These are phyloP conservation scores for Xenopus petersii DNA, from an alignment of 2,797 vertebrate genomes.

Conservation along the genomic window DNA sequence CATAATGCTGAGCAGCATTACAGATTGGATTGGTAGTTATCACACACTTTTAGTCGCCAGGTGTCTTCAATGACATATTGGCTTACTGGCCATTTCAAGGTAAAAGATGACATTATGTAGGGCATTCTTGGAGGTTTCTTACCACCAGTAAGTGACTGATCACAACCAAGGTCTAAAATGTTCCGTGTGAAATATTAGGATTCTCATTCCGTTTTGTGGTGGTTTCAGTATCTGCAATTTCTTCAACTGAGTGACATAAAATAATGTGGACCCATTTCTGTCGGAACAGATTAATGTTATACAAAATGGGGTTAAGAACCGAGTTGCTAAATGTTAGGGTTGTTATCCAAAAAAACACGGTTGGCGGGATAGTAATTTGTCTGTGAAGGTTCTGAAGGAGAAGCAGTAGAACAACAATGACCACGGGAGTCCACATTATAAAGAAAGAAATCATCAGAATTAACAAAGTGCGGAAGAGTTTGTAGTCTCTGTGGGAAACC, in stretches of 20 bases:
- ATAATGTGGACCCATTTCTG: conserved; percentile 62
- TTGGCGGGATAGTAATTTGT: conserved; percentile 66
- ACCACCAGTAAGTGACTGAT: too few species aligned
- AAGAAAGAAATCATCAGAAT: conserved; percentile 80
- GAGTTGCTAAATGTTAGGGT: conserved; percentile 79
- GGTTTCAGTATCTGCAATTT: conserved; percentile 57
- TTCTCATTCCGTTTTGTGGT: conserved; percentile 57
- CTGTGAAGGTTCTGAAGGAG: conserved; percentile 66
- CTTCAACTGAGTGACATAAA: conserved; percentile 60
- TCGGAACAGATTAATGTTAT: conserved; percentile 71
- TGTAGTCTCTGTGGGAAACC: conserved; percentile 75
- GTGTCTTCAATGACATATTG: too few species aligned
- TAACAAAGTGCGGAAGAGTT: conserved; percentile 75
- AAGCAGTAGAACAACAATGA: conserved; percentile 72
- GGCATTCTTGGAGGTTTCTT: too few species aligned
- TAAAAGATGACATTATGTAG: too few species aligned
- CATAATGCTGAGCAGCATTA: too few species aligned
- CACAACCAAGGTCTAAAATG: not conserved
- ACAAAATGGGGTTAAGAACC: conserved; percentile 78
- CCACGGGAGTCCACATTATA: conserved; percentile 81
- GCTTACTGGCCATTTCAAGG: too few species aligned
- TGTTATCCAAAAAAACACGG: conserved; percentile 78
- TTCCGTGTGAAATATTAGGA: conserved; percentile 50
- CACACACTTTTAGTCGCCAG: too few species aligned
- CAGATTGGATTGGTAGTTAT: too few species aligned